phyloP scores from a whole-genome alignment of 1,140 invertebrate species.

The Elysia chlorotica region DNA sequence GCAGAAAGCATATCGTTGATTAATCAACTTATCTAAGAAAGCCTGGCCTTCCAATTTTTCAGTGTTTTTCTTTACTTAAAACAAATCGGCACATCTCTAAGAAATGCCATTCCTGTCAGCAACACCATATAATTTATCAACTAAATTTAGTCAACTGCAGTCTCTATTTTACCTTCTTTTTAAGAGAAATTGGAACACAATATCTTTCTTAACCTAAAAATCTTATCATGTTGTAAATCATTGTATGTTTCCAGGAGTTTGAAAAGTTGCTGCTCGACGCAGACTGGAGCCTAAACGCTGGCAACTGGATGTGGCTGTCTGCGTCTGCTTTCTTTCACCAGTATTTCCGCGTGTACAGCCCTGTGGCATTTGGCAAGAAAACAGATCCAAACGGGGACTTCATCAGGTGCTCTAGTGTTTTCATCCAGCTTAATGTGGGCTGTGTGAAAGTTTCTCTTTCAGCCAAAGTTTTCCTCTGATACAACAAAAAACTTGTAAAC shows the following conservation, averaged over 20 bases:
- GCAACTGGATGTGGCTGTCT: slow-evolving; percentile 92
- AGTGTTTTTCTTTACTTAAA: too few species aligned
- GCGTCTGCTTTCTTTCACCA: slow-evolving; percentile 91
- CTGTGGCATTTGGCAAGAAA: slow-evolving; percentile 84
- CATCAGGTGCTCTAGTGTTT: slow-evolving; percentile 70
- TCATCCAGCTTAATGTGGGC: not conserved
- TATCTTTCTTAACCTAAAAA: too few species aligned
- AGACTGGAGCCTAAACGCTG: slow-evolving; percentile 92
- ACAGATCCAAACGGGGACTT: slow-evolving; percentile 89
- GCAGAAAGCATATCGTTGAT: too few species aligned
- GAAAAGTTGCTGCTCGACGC: slow-evolving; percentile 86
- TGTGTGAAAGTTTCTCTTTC: not conserved
- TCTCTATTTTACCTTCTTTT: too few species aligned
- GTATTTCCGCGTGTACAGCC: slow-evolving; percentile 90
- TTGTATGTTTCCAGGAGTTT: slow-evolving; percentile 75
- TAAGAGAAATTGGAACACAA: too few species aligned
- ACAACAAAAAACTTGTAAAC: not conserved
- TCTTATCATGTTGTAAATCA: too few species aligned
- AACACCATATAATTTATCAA: too few species aligned
- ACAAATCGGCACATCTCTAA: too few species aligned
- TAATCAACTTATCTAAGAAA: too few species aligned
- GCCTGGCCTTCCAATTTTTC: too few species aligned
- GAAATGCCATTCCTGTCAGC: too few species aligned
- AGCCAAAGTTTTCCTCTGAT: not conserved
- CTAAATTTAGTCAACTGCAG: too few species aligned